Evolutionary conservation across 23 tunicate species (phyloP).

Genomic region (Phallusia fumigata): DNA sequence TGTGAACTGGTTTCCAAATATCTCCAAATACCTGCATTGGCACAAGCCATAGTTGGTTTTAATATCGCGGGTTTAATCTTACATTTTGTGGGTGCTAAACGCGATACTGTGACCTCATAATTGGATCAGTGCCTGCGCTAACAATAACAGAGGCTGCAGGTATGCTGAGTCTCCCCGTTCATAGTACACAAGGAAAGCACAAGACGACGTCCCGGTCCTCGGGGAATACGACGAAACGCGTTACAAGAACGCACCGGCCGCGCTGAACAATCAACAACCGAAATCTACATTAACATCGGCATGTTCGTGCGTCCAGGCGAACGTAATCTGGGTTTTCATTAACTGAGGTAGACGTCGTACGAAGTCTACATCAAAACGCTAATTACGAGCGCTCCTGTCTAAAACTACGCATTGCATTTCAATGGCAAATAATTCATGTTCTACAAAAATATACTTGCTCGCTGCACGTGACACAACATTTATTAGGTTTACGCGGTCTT

Average conservation of each 20-base stretch:
- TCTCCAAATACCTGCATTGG: no score
- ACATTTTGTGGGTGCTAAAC: no score
- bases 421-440: no score
- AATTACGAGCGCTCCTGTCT: background rate
- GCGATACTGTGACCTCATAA: no score
- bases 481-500: no score
- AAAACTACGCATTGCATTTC: no score
- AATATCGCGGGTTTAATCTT: no score
- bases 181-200: background rate
- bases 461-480: no score
- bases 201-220: background rate
- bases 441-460: no score
- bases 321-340: slow-evolving; percentile 11
- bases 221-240: background rate
- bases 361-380: slow-evolving; percentile 5
- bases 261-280: background rate
- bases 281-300: slow-evolving; percentile 12
- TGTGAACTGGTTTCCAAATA: no score
- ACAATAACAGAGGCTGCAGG: background rate
- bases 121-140: background rate
- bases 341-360: background rate
- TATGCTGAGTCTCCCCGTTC: background rate
- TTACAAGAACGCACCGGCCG: slow-evolving; percentile 5
- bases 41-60: no score
- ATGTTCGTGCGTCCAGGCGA: slow-evolving; percentile 11